Percentiles rank a stretch among this genome's conserved stretches.
Evolutionary conservation across 2,888 invertebrate species (phyloP).

Genomic region (Coelinius sp.): DNA sequence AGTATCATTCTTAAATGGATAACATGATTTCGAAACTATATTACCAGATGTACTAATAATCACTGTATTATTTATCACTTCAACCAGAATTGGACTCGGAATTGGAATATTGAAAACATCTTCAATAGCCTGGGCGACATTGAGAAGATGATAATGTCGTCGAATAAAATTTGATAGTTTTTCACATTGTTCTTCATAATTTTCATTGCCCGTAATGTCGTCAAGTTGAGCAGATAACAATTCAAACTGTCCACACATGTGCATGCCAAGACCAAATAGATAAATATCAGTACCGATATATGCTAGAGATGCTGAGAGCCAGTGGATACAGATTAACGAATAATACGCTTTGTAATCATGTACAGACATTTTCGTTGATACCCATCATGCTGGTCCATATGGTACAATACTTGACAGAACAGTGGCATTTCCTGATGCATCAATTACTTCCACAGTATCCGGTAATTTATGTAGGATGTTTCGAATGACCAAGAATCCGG

Average conservation of each 20-base stretch:
- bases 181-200: neutral
- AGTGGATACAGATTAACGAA: neutral
- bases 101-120: slow-evolving; percentile 44
- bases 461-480: neutral
- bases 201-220: neutral
- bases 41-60: slow-evolving; percentile 40
- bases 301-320: neutral
- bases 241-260: slow-evolving; percentile 42
- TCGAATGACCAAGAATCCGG: neutral
- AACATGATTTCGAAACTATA: neutral
- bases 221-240: slow-evolving; percentile 28
- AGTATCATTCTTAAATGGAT: no score
- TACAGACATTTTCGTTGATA: neutral
- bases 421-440: neutral
- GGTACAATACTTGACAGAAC: neutral
- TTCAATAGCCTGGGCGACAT: slow-evolving; percentile 39
- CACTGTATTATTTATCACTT: slow-evolving; percentile 37
- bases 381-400: slow-evolving; percentile 11
- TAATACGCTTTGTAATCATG: neutral
- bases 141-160: slow-evolving; percentile 39
- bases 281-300: slow-evolving; percentile 39
- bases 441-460: neutral
- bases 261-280: slow-evolving; percentile 38
- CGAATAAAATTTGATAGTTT: slow-evolving; percentile 23
- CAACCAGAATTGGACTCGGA: slow-evolving; percentile 39